Evolutionary conservation across 2,113 vertebrate species (phyloP).

Genomic region (Emydocephalus ijimae): DNA sequence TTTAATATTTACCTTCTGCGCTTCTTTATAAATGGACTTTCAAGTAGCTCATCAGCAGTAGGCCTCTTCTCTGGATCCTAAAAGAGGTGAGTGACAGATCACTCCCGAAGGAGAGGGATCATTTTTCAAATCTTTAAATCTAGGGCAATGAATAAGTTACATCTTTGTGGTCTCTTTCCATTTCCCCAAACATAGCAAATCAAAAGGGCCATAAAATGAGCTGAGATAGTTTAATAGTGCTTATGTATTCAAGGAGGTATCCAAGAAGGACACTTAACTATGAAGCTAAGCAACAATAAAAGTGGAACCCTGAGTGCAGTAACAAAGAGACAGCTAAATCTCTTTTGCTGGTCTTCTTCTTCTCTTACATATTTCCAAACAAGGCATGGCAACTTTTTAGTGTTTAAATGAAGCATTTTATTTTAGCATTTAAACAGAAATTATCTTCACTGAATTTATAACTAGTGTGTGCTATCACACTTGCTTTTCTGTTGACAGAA

Average conservation of each 20-base stretch:
- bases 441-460: neutral
- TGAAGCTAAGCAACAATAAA: slow-evolving; percentile 5
- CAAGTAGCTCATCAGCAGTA: slow-evolving; percentile 86
- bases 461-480: neutral
- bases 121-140: slow-evolving; percentile 26
- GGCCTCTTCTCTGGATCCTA: slow-evolving; percentile 94
- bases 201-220: neutral
- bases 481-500: neutral
- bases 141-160: slow-evolving; percentile 17
- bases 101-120: slow-evolving; percentile 41
- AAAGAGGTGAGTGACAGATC: slow-evolving; percentile 48
- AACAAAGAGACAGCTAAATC: neutral
- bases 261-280: neutral
- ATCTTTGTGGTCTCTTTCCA: neutral
- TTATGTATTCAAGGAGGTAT: neutral
- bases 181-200: slow-evolving; percentile 26
- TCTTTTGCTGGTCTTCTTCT: neutral
- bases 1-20: slow-evolving; percentile 76
- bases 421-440: neutral
- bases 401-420: neutral
- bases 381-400: neutral
- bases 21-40: slow-evolving; percentile 79
- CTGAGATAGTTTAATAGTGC: slow-evolving; percentile 7
- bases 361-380: neutral
- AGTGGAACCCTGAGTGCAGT: neutral